Conservation (phyloP, 2,113 vertebrate genomes). For the Notechis scutatus region DNA sequence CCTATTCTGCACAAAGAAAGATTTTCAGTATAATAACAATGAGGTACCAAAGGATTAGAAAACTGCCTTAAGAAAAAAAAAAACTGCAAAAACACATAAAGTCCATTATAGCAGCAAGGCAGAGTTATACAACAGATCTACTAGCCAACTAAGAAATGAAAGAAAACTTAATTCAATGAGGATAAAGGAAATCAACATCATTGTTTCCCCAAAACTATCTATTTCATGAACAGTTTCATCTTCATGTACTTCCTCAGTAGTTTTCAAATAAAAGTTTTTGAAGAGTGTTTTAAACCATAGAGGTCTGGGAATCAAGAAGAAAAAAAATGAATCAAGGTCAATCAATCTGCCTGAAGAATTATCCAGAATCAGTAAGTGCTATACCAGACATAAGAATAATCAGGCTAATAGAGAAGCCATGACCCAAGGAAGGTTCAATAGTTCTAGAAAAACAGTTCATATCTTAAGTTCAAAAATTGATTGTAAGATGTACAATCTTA, state of each 20-base stretch:
- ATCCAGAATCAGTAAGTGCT: neutral
- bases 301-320: neutral
- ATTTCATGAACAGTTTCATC: neutral
- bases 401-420: neutral
- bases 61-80: neutral
- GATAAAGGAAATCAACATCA: neutral
- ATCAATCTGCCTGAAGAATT: neutral
- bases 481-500: neutral
- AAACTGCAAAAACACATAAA: neutral
- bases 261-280: neutral
- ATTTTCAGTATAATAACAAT: neutral
- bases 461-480: neutral
- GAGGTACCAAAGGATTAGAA: neutral
- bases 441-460: neutral
- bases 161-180: neutral
- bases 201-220: neutral
- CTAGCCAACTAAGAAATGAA: neutral
- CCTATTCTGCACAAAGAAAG: neutral
- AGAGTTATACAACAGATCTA: neutral
- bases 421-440: neutral
- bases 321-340: neutral
- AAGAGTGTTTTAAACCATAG: neutral
- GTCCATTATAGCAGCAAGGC: neutral
- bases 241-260: neutral
- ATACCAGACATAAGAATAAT: neutral